A percentile compares a stretch with the other conserved stretches of the same genome.
These are phyloP conservation scores for Pocota personata DNA, from an alignment of 2,888 invertebrate genomes.

Conservation along the genomic window DNA sequence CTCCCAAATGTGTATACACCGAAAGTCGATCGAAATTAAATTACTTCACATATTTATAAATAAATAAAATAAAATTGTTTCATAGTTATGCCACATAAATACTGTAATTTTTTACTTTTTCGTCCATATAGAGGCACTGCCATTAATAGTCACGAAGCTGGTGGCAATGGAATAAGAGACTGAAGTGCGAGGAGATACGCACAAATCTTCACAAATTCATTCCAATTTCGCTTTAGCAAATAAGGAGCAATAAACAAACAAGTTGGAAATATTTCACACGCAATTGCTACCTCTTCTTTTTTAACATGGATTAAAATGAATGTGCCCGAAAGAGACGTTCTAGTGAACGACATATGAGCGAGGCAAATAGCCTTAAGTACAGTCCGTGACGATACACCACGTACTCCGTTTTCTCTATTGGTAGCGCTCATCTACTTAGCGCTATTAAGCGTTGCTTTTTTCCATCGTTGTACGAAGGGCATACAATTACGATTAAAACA, in stretches of 20 bases:
- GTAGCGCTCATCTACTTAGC: too few relatives aligned
- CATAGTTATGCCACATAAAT: not conserved
- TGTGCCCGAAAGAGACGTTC: constrained; percentile 4
- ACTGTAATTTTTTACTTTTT: not conserved
- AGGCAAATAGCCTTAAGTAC: not conserved
- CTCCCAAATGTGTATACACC: not conserved
- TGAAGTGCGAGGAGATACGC: constrained; percentile 25
- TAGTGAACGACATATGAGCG: not conserved
- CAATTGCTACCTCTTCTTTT: constrained; percentile 21
- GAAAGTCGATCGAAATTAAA: not conserved
- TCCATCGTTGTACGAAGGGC: too few relatives aligned
- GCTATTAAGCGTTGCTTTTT: too few relatives aligned
- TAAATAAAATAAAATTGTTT: not conserved
- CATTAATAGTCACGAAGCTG: not conserved
- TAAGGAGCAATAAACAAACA: constrained; percentile 61
- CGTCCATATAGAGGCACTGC: not conserved
- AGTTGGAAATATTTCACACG: constrained; percentile 44
- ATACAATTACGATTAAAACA: too few relatives aligned
- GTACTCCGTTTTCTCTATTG: too few relatives aligned
- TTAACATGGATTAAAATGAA: not conserved
- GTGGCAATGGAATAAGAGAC: not conserved
- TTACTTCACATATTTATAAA: not conserved
- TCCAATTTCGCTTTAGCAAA: constrained; percentile 36
- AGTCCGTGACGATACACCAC: too few relatives aligned
- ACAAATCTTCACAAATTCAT: constrained; percentile 36